A percentile compares a stretch with the other conserved stretches of the same genome.
Evolutionary conservation across 2,113 vertebrate genomes (phyloP).

Genomic region (Ctenodactylus gundi): DNA sequence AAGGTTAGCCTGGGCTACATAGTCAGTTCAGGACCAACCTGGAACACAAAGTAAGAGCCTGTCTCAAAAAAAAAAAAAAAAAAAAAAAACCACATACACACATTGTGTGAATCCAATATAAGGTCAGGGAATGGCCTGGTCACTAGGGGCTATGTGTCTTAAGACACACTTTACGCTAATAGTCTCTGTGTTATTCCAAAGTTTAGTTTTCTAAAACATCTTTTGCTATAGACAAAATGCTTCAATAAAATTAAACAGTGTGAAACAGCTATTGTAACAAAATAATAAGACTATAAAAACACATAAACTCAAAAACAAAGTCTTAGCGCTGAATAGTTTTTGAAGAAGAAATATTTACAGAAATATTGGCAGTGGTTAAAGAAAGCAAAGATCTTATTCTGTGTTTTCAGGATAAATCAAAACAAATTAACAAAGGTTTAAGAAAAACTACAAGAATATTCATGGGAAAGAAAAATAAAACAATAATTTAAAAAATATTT

Average conservation of each 20-base stretch:
- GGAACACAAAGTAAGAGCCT: no score
- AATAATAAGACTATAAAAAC: background rate
- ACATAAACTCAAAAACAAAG: conserved; percentile 11
- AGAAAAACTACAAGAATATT: background rate
- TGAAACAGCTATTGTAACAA: background rate
- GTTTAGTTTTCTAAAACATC: conserved; percentile 41
- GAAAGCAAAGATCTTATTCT: conserved; percentile 30
- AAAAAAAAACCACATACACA: no score
- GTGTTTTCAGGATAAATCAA: background rate
- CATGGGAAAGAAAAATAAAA: background rate
- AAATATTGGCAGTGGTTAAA: background rate
- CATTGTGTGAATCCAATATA: background rate
- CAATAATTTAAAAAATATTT: no score
- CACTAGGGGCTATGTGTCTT: background rate
- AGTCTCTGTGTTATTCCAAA: background rate
- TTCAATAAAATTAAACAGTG: conserved; percentile 24
- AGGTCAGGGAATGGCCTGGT: background rate
- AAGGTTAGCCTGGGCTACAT: no score
- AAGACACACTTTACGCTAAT: background rate
- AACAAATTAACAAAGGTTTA: background rate
- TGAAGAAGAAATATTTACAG: conserved; percentile 16
- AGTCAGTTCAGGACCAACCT: no score
- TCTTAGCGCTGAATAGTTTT: background rate
- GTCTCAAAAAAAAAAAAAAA: no score
- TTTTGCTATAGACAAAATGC: background rate